A percentile compares a stretch with the other conserved stretches of the same genome.
Evolutionary conservation across 2,113 vertebrate genomes (phyloP).

Genomic region (Mystacornis crossleyi): DNA sequence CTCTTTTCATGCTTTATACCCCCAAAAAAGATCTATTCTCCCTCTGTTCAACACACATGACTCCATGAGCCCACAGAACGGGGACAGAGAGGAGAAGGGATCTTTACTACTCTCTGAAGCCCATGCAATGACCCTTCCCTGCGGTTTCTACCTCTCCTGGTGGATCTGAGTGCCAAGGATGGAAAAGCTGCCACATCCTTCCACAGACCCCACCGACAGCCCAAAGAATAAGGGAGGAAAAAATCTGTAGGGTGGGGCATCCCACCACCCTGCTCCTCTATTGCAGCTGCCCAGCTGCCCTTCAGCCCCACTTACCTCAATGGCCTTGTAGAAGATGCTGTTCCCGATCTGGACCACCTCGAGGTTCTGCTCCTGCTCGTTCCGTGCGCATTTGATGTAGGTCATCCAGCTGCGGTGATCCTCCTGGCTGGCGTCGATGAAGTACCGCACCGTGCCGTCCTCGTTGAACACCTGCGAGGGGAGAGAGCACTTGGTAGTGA

Average conservation of each 20-base stretch:
- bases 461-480: conserved; percentile 90
- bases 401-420: conserved; percentile 99
- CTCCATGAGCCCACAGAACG: not conserved
- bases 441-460: conserved; percentile 91
- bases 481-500: rapidly evolving
- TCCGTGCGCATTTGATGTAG: conserved; percentile 96
- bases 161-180: rapidly evolving
- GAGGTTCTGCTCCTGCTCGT: conserved; percentile 97
- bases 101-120: not conserved
- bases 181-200: not conserved
- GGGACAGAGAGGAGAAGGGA: not conserved
- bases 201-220: not conserved
- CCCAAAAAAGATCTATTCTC: not conserved
- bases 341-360: conserved; percentile 96
- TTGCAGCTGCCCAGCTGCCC: rapidly evolving
- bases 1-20: not conserved
- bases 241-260: not conserved
- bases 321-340: conserved; percentile 97
- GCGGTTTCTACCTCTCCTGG: not conserved
- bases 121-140: rapidly evolving
- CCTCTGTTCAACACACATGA: not conserved
- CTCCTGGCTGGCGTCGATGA: conserved; percentile 96
- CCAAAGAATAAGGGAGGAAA: not conserved
- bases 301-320: conserved; percentile 78
- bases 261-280: not conserved